Percentiles rank a stretch among this genome's conserved stretches.
phyloP scores from a whole-genome alignment of 2,113 vertebrate species.

The Thymallus thymallus region DNA sequence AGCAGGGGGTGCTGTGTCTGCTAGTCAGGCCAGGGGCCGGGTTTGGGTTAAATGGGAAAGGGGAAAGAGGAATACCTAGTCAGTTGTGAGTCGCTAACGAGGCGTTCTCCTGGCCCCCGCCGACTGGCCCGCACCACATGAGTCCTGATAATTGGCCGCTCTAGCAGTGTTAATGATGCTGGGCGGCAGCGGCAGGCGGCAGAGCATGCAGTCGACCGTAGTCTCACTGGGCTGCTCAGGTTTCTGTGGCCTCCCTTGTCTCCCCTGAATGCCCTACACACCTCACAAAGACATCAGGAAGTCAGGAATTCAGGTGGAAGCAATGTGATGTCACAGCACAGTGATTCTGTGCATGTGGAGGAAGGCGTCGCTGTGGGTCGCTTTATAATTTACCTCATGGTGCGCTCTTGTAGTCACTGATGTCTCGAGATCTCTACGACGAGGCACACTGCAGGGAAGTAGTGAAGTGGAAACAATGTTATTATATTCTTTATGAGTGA shows the following conservation, averaged over 20 bases:
- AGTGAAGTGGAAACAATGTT: constrained; percentile 41
- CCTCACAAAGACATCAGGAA: constrained; percentile 58
- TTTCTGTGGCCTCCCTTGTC: constrained; percentile 53
- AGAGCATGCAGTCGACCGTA: constrained; percentile 58
- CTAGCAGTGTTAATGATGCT: constrained; percentile 65
- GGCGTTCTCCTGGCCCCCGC: constrained; percentile 31
- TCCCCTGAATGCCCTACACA: constrained; percentile 21
- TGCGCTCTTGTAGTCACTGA: constrained; percentile 41
- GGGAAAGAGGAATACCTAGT: too few species aligned
- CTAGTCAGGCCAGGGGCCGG: constrained; percentile 17
- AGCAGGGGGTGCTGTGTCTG: constrained; percentile 8
- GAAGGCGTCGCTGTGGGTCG: constrained; percentile 47
- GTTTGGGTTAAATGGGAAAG: constrained; percentile 1
- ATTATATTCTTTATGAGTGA: constrained; percentile 58
- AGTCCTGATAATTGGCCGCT: constrained; percentile 61
- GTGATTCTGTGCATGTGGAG: constrained; percentile 42
- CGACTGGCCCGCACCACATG: constrained; percentile 36
- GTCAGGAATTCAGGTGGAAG: constrained; percentile 64
- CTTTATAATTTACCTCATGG: constrained; percentile 63
- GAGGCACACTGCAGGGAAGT: constrained; percentile 20
- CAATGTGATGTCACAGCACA: constrained; percentile 56
- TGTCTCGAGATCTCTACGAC: constrained; percentile 3
- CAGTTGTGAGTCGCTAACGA: constrained; percentile 25
- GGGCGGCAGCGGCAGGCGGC: constrained; percentile 51
- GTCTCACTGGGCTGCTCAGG: constrained; percentile 22